Conservation (phyloP, 2,113 vertebrate species). For the Alaudala cheleensis region DNA sequence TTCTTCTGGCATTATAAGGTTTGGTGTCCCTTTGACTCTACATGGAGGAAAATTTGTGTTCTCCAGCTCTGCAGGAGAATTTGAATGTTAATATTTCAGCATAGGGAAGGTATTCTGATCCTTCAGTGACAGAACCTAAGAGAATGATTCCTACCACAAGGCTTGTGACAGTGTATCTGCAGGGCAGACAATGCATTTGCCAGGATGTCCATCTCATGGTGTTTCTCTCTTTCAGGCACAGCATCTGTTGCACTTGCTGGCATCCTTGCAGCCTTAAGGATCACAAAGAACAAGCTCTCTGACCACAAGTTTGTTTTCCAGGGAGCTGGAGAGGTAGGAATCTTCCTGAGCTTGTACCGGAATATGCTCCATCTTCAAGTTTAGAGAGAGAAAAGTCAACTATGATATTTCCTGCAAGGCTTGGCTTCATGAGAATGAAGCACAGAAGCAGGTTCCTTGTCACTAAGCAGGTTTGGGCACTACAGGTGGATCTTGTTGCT, state of each 20-base stretch:
- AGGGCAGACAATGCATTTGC: not conserved
- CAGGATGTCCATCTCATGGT: not conserved
- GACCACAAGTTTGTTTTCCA: constrained; percentile 96
- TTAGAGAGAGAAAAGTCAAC: not conserved
- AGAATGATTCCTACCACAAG: not conserved
- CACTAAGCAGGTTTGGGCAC: not conserved
- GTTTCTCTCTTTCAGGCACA: constrained; percentile 81
- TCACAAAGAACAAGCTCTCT: constrained; percentile 90
- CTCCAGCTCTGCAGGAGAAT: not conserved
- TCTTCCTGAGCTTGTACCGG: not conserved
- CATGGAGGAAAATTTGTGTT: not conserved
- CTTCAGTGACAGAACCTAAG: not conserved
- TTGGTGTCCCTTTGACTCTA: not conserved
- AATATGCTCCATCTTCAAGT: not conserved
- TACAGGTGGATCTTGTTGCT: not conserved
- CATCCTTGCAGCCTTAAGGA: constrained; percentile 87
- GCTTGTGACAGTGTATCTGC: not conserved
- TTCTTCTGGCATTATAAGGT: not conserved
- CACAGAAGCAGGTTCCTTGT: not conserved
- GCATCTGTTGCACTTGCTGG: constrained; percentile 94
- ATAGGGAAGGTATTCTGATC: not conserved
- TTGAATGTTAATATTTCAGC: not conserved
- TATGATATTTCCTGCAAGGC: not conserved
- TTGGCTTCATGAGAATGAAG: not conserved
- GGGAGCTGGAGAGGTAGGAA: constrained; percentile 92